phyloP scores from a whole-genome alignment of 2,888 invertebrate genomes.

The Heliconius cydno region DNA sequence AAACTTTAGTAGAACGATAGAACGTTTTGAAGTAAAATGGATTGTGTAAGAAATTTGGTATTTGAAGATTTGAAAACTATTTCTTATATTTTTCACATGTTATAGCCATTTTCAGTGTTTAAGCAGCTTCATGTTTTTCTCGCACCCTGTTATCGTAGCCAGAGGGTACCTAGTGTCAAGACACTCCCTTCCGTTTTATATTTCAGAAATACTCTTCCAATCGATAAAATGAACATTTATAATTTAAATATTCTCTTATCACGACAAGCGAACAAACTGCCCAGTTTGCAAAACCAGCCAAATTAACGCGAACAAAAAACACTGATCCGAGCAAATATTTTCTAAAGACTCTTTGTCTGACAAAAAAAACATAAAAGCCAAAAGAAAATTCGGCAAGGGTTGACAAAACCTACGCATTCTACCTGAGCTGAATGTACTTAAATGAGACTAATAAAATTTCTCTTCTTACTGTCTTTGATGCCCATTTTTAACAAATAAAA shows the following conservation, averaged over 20 bases:
- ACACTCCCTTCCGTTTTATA: too few relatives aligned
- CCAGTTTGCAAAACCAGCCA: conserved; percentile 24
- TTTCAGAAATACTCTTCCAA: too few relatives aligned
- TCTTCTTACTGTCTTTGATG: not conserved
- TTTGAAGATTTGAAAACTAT: too few relatives aligned
- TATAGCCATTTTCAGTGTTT: too few relatives aligned
- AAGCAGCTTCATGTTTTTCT: too few relatives aligned
- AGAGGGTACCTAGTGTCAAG: too few relatives aligned
- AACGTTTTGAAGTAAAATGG: not conserved
- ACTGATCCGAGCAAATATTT: conserved; percentile 38
- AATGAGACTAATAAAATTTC: conserved; percentile 2
- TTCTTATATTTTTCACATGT: too few relatives aligned
- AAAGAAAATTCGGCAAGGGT: conserved; percentile 22
- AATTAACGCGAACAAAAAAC: conserved; percentile 32
- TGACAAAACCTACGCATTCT: conserved; percentile 16
- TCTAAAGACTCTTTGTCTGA: conserved; percentile 30
- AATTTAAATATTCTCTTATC: not conserved
- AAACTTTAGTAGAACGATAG: not conserved
- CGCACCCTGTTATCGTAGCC: too few relatives aligned
- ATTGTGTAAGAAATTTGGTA: not conserved
- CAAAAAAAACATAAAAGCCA: conserved; percentile 20
- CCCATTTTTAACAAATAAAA: not conserved
- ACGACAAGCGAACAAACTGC: not conserved
- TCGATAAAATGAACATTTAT: not conserved
- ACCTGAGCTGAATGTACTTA: not conserved